A percentile compares a stretch with the other conserved stretches of the same genome.
These are phyloP conservation scores for Thamnophis elegans DNA, from an alignment of 2,797 vertebrate genomes.

Conservation along the genomic window DNA sequence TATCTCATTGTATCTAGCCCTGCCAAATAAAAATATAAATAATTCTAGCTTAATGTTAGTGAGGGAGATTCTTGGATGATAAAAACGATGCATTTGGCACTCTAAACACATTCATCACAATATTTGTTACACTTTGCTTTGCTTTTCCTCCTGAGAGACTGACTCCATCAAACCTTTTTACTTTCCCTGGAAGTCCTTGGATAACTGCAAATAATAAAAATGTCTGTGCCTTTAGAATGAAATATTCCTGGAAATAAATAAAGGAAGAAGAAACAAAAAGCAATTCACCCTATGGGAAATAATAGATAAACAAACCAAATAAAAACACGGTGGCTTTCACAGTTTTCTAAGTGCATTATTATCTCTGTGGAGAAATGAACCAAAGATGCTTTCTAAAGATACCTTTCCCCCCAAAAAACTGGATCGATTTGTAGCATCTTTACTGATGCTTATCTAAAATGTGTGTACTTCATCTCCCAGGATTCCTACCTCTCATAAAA, in stretches of 20 bases:
- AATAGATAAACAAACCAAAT: conserved; percentile 12
- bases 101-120: not conserved
- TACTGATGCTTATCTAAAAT: not conserved
- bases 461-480: not conserved
- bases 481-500: not conserved
- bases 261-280: conserved; percentile 47
- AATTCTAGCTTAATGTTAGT: not conserved
- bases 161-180: conserved; percentile 20
- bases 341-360: conserved; percentile 33
- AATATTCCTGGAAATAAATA: conserved; percentile 46
- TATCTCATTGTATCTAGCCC: conserved; percentile 22
- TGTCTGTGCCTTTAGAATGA: conserved; percentile 33
- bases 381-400: conserved; percentile 25
- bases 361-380: conserved; percentile 29
- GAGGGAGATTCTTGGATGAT: fast-evolving
- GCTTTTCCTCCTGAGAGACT: not conserved
- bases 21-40: not conserved
- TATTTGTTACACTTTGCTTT: not conserved
- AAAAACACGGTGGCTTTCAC: conserved; percentile 34
- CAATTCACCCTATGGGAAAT: conserved; percentile 5
- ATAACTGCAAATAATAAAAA: conserved; percentile 42
- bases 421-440: conserved; percentile 31
- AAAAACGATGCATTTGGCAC: not conserved
- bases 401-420: not conserved
- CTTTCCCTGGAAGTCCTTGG: conserved; percentile 3